phyloP scores from a whole-genome alignment of 2,113 vertebrate genomes.

The Macrotis lagotis region DNA sequence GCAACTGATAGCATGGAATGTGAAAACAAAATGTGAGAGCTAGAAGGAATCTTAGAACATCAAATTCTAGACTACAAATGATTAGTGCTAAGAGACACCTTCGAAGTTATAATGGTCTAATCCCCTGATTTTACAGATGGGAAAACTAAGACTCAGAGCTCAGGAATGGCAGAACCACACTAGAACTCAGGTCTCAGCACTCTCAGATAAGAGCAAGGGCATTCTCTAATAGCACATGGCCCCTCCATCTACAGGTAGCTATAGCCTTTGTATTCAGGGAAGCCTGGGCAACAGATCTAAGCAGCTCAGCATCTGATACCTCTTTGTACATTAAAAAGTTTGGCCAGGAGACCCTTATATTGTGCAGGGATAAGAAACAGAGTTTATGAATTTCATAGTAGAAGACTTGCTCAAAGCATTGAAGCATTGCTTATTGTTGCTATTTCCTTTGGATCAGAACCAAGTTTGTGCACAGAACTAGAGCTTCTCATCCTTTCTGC shows the following conservation, averaged over 20 bases:
- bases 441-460: not conserved
- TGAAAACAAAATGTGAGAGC: not conserved
- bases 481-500: not conserved
- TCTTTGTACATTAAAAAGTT: not conserved
- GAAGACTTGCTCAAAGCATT: not conserved
- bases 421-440: not conserved
- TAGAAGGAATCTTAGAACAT: not conserved
- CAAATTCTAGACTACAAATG: not conserved
- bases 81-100: not conserved
- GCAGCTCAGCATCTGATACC: not conserved
- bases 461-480: constrained; percentile 12
- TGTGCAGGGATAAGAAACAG: not conserved
- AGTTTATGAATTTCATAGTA: not conserved
- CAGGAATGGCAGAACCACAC: not conserved
- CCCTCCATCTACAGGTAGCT: not conserved
- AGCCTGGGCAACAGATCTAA: not conserved
- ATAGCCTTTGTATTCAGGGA: not conserved
- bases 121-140: not conserved
- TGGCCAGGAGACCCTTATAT: not conserved
- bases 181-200: not conserved
- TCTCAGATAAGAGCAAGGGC: not conserved
- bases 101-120: not conserved
- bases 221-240: not conserved
- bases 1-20: no score
- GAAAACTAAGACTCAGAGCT: not conserved